Evolutionary conservation across 1,140 invertebrate species (phyloP).

Genomic region (Drosophila sulfurigaster): DNA sequence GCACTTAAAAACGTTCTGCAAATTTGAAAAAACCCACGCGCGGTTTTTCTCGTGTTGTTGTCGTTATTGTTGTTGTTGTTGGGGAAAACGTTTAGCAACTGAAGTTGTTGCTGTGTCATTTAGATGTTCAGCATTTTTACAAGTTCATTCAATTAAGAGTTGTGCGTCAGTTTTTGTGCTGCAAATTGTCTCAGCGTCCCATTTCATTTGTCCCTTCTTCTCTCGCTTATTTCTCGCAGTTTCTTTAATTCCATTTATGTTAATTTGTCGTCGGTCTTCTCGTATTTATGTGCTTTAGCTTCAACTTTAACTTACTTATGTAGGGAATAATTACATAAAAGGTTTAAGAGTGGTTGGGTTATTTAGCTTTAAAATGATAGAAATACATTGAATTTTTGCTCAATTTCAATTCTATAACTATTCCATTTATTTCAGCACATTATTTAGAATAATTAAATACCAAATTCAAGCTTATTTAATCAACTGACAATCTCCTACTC

Average conservation of each 20-base stretch:
- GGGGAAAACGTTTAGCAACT: constrained; percentile 52
- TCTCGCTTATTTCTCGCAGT: constrained; percentile 4
- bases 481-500: no score
- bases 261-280: constrained; percentile 18
- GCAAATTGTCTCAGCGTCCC: constrained; percentile 20
- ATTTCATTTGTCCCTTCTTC: constrained; percentile 4
- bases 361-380: no score
- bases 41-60: constrained; percentile 30
- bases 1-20: constrained; percentile 75
- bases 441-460: no score
- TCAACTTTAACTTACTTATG: constrained; percentile 6
- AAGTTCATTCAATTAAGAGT: constrained; percentile 78
- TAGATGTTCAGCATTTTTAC: constrained; percentile 72
- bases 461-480: neutral
- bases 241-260: constrained; percentile 35
- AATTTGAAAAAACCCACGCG: constrained; percentile 71
- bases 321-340: neutral
- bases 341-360: neutral
- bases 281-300: constrained; percentile 7
- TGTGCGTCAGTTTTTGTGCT: constrained; percentile 48
- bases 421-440: no score
- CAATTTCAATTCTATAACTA: neutral
- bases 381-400: neutral
- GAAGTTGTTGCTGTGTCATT: constrained; percentile 51
- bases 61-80: constrained; percentile 27